Evolutionary conservation across 2,797 vertebrate species (phyloP), one percentile per base, ranked within the genome.

Genomic region (Squalus acanthias): DNA sequence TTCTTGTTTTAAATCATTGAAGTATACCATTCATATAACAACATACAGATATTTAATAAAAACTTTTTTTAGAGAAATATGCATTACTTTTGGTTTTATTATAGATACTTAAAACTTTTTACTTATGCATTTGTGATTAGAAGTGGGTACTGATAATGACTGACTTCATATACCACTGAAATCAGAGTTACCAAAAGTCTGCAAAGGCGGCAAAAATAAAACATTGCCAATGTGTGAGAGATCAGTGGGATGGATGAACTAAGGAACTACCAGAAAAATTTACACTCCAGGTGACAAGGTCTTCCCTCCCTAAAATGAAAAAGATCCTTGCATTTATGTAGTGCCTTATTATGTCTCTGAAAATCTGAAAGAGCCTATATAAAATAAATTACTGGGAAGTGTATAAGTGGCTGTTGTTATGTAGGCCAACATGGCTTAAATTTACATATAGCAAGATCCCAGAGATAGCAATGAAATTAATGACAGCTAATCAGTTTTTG

Each of bases 31-130:
- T 74, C 50, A 74, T 74, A 60, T 60, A 33, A 95, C 26, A 72
- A 74, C 50, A 76, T 95, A 33, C 94, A 95, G 39, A 76, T 95
- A 74, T 76, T 76, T 76, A 95, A 95, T 95, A 95, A 95, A 92
- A 95, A 57, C 22, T 10, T 92, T 92, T n/a, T 91, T 91, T 26
- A 60, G 26, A 92, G 24, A 91, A 63, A 63, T 17, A 8, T 65
- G 33, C 57, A 15, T 4, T 15, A 12, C 57, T 92, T 29, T 65
- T 33, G 29, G 17, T n/a, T 92, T 92, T n/a, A 65, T 65, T 92
- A 12, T n/a, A 88, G 29, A 63, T 76, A 33, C 26, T 33, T 57
- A n/a, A 76, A 76, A 26, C 9, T 4, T 26, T 60, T 0, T n/a
- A 69, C 9, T 67, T 69, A 0, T 46, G n/a, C 33, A 93, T 69